phyloP scores from a whole-genome alignment of 2,113 vertebrate species.

The Megatriorchis doriae region DNA sequence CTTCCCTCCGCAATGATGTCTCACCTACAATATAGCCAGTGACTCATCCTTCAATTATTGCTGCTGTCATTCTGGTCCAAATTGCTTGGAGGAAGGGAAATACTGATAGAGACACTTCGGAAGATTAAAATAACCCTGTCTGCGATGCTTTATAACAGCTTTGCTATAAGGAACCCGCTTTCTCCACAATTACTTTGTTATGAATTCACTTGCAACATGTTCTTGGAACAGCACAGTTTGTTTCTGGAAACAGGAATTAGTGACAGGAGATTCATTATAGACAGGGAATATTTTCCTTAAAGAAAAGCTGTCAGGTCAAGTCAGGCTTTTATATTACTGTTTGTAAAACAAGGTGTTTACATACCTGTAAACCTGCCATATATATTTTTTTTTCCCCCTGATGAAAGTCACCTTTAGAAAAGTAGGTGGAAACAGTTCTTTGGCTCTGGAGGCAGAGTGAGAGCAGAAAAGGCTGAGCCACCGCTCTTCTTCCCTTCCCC shows the following conservation, averaged over 20 bases:
- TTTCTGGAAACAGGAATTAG: conserved; percentile 31
- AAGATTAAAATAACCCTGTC: conserved; percentile 51
- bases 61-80: conserved; percentile 57
- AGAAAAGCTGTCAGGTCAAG: conserved; percentile 31
- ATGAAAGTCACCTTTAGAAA: conserved; percentile 8
- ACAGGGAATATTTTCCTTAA: background rate
- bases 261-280: conserved; percentile 40
- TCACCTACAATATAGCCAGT: conserved; percentile 41
- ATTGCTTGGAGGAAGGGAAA: conserved; percentile 56
- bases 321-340: conserved; percentile 22
- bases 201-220: conserved; percentile 36
- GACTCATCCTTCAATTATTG: conserved; percentile 63
- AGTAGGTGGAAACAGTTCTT: background rate
- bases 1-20: background rate
- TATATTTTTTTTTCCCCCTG: background rate
- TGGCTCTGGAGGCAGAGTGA: background rate
- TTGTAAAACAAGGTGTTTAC: conserved; percentile 63
- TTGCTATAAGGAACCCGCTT: conserved; percentile 9
- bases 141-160: conserved; percentile 36
- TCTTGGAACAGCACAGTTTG: conserved; percentile 24
- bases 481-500: fast-evolving
- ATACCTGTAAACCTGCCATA: conserved; percentile 48
- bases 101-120: conserved; percentile 37
- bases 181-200: conserved; percentile 45
- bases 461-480: background rate